A percentile compares a stretch with the other conserved stretches of the same genome.
phyloP scores from a whole-genome alignment of 2,113 vertebrate genomes.

The Datnioides undecimradiatus region DNA sequence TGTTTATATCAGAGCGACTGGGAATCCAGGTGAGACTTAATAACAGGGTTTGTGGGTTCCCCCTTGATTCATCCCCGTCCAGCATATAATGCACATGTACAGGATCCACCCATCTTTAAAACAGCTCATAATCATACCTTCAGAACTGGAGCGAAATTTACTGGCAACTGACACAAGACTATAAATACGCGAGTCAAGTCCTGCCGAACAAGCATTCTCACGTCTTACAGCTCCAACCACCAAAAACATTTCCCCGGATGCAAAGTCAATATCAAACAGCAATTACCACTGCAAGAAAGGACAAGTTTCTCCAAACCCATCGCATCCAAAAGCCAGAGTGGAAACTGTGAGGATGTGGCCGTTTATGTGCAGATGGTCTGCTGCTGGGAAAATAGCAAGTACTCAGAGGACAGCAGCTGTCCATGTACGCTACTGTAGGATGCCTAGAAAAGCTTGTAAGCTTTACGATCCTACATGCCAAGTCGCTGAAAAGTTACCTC shows the following conservation, averaged over 20 bases:
- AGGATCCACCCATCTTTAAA: conserved; percentile 52
- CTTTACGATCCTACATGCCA: conserved; percentile 19
- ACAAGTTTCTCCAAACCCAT: conserved; percentile 57
- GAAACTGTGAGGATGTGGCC: conserved; percentile 53
- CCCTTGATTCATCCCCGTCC: conserved; percentile 54
- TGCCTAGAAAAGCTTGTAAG: conserved; percentile 27
- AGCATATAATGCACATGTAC: conserved; percentile 48
- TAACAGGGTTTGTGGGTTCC: conserved; percentile 64
- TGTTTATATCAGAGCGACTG: conserved; percentile 67
- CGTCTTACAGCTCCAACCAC: conserved; percentile 69
- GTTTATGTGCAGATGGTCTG: conserved; percentile 60
- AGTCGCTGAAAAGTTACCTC: conserved; percentile 11
- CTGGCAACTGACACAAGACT: conserved; percentile 57
- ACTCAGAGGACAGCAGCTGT: conserved; percentile 49
- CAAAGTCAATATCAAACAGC: conserved; percentile 71
- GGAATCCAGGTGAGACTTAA: conserved; percentile 78
- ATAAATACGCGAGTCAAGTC: conserved; percentile 67
- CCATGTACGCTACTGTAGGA: conserved; percentile 15
- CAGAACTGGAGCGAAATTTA: conserved; percentile 62
- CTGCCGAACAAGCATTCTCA: conserved; percentile 72
- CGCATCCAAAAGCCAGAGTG: conserved; percentile 30
- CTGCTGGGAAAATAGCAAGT: conserved; percentile 59
- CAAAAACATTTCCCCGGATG: conserved; percentile 67
- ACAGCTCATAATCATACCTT: conserved; percentile 73
- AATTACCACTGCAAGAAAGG: conserved; percentile 80